phyloP scores from a whole-genome alignment of 1,140 invertebrate species.

The Saccostrea echinata region DNA sequence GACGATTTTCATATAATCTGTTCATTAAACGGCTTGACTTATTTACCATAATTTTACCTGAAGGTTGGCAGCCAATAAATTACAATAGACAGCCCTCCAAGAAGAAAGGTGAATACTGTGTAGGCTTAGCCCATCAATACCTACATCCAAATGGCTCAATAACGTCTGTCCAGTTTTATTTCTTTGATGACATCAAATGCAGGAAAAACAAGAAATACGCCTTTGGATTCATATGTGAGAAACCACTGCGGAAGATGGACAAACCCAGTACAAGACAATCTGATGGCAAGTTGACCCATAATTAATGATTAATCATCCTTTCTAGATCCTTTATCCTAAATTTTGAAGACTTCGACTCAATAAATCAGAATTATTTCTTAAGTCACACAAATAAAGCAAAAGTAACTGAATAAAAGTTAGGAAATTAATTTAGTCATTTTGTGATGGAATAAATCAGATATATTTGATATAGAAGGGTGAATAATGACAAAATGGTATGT shows the following conservation, averaged over 20 bases:
- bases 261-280: background rate
- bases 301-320: background rate
- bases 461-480: too few relatives aligned
- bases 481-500: too few relatives aligned
- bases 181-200: slow-evolving; percentile 50
- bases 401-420: too few relatives aligned
- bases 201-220: slow-evolving; percentile 28
- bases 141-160: slow-evolving; percentile 30
- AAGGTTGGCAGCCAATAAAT: slow-evolving; percentile 49
- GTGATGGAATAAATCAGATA: too few relatives aligned
- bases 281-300: slow-evolving; percentile 3
- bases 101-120: slow-evolving; percentile 51
- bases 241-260: slow-evolving; percentile 13
- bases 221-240: slow-evolving; percentile 52
- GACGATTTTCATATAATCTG: background rate
- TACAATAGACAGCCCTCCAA: slow-evolving; percentile 39
- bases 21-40: background rate
- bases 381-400: too few relatives aligned
- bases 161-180: slow-evolving; percentile 42
- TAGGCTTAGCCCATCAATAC: slow-evolving; percentile 42
- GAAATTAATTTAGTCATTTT: too few relatives aligned
- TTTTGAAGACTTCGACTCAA: background rate
- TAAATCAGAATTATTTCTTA: too few relatives aligned
- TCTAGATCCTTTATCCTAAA: background rate
- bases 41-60: background rate